Percentiles rank a stretch among this genome's conserved stretches.
These are phyloP conservation scores for Xylota segnis DNA, from an alignment of 2,888 invertebrate species.

Conservation along the genomic window DNA sequence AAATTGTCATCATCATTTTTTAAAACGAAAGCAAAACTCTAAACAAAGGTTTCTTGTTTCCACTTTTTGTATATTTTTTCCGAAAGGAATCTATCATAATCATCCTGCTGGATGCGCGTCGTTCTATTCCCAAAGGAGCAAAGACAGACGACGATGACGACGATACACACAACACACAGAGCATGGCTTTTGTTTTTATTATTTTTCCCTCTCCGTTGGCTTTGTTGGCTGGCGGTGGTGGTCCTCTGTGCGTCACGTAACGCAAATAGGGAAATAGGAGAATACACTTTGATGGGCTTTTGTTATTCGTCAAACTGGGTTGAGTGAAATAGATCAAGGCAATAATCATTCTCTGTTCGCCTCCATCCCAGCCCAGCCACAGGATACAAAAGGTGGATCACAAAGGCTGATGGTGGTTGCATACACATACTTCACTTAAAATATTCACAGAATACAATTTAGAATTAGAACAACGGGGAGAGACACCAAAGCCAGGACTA, in stretches of 20 bases:
- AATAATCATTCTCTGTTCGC: slow-evolving; percentile 32
- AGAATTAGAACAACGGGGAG: slow-evolving; percentile 42
- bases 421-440: slow-evolving; percentile 21
- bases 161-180: background rate
- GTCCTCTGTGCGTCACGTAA: slow-evolving; percentile 24
- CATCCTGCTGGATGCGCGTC: slow-evolving; percentile 34
- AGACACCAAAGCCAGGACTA: slow-evolving; percentile 18
- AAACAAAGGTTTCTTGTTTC: slow-evolving; percentile 34
- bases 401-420: slow-evolving; percentile 1
- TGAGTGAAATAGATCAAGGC: slow-evolving; percentile 51
- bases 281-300: slow-evolving; percentile 31
- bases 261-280: slow-evolving; percentile 24
- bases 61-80: slow-evolving; percentile 13
- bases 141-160: background rate
- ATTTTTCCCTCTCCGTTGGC: background rate
- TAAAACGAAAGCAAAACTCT: slow-evolving; percentile 16
- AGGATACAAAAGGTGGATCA: slow-evolving; percentile 14
- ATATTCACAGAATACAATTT: slow-evolving; percentile 50
- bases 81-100: slow-evolving; percentile 54
- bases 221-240: slow-evolving; percentile 26
- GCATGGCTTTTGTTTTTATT: slow-evolving; percentile 6
- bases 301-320: background rate
- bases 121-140: slow-evolving; percentile 29
- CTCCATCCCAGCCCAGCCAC: background rate
- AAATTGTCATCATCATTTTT: slow-evolving; percentile 15